Evolutionary conservation across 2,113 vertebrate genomes (phyloP), one percentile per base, ranked within the genome.

Genomic region (Pyxicephalus adspersus): DNA sequence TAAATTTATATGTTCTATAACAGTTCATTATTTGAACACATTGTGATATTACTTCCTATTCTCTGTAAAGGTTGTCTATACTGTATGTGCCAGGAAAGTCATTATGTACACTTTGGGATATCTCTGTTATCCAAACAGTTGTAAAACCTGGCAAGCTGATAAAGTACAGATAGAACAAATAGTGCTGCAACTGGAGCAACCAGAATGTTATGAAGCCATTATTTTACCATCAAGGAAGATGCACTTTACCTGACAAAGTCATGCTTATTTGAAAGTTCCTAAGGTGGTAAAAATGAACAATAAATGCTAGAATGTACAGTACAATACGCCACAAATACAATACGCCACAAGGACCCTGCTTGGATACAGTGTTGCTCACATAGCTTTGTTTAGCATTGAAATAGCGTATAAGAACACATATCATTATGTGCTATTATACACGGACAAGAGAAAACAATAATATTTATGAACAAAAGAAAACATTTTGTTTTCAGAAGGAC

Each of bases 91-190:
- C 22, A 68, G 38, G 31, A n/a, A 68, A 25, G 13, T 68, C 25
- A 51, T 51, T 45, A 45, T 38, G 31, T 6, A 66, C 64, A 66
- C 22, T 45, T 38, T 68, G 15, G 22, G 66, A 51, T 5, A 51
- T 51, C 17, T 51, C 45, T 68, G 66, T 68, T 68, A 38, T 23
- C 38, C 45, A 68, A 68, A 68, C 38, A 51, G 66, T 68, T 51
- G 22, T 51, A 34, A 45, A 45, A 9, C 64, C 45, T 61, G 58
- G 22, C 51, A 18, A 2, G 18, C 45, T 28, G 29, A 51, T 25
- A 16, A 51, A 68, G 38, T 68, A 68, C 66, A 68, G 38, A 68
- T 18, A 68, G 22, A 50, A 68, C 66, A 68, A 23, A 68, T 18
- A 51, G 66, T 66, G 34, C 64, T 45, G 34, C 18, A 65, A 29